Evolutionary conservation across 1,140 invertebrate species (phyloP), one percentile per base, ranked within the genome.

Genomic region (Lordiphosa collinella): DNA sequence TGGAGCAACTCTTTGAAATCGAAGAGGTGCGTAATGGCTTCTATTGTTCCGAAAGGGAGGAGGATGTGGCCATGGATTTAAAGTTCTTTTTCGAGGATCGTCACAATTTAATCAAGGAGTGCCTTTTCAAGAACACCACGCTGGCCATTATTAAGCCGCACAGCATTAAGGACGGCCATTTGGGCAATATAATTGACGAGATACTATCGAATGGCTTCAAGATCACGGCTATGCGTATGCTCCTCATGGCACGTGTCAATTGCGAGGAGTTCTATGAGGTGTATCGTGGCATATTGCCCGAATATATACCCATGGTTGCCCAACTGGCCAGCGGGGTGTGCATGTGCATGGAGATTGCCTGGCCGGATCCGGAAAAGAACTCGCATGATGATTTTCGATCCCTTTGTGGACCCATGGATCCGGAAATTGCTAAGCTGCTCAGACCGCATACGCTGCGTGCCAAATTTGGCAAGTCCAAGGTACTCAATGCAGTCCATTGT

Each of bases 131-230:
- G 13, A 79, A 75, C 40, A 72, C 94, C 49, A 96, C 96, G 3
- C 94, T 96, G 62, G 96, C 95, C 80, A 91, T 99, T 22, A 94
- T 98, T 11, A 98, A 98, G 89, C 97, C 97, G n/a, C 96, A 98
- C 90, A 94, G 94, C 37, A 90, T 98, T 3, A 91, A 93, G 60
- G 93, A 94, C 82, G 93, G 92, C 18, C 91, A 91, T 55, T 73
- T 93, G 1, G 96, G 95, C 3, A 88, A 92, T 50, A 95, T 97
- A 10, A 90, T 98, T 8, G 90, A 91, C 40, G 91, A 92, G 29
- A 96, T 98, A 61, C 91, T 93, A 40, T 92, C 94, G 46, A 92
- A 92, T 37, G 93, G 93, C 5, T 98, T 94, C 80, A 90, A 92
- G 36, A 93, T 99, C 10, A 93, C 94, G 2, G 95, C 94, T 4